These are phyloP conservation scores for Nephrocerus scutellatus DNA, from an alignment of 2,888 invertebrate genomes.

Conservation along the genomic window DNA sequence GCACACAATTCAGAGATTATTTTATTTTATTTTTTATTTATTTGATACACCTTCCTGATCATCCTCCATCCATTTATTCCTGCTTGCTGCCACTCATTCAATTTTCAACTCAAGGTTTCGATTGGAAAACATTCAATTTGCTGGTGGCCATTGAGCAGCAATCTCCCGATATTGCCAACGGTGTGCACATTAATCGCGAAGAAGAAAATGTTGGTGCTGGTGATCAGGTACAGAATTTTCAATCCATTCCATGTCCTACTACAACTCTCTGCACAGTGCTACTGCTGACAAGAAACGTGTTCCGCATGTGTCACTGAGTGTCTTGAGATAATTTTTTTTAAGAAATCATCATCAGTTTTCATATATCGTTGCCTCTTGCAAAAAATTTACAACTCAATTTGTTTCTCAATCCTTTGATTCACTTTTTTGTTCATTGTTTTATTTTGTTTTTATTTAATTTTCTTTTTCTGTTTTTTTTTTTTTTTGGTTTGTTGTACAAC, in stretches of 20 bases:
- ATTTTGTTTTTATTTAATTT: constrained; percentile 26
- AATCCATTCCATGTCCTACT: too few species aligned
- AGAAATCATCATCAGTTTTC: too few species aligned
- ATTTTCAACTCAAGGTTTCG: constrained; percentile 75
- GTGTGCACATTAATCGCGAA: constrained; percentile 81
- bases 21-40: too few species aligned
- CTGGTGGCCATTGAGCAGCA: constrained; percentile 97
- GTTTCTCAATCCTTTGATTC: constrained; percentile 16
- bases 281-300: too few species aligned
- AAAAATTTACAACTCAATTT: constrained; percentile 4
- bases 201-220: constrained; percentile 94
- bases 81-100: too few species aligned
- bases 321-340: too few species aligned
- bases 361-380: too few species aligned
- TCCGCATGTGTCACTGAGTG: too few species aligned
- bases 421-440: constrained; percentile 28
- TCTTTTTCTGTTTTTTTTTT: constrained; percentile 24
- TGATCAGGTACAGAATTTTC: constrained; percentile 92
- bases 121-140: constrained; percentile 98
- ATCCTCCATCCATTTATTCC: too few species aligned
- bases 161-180: constrained; percentile 89
- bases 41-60: too few species aligned
- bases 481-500: constrained; percentile 16
- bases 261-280: too few species aligned
- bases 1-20: too few species aligned